Conservation (phyloP, 2,113 vertebrate genomes). For the Plecturocebus donacophilus region DNA sequence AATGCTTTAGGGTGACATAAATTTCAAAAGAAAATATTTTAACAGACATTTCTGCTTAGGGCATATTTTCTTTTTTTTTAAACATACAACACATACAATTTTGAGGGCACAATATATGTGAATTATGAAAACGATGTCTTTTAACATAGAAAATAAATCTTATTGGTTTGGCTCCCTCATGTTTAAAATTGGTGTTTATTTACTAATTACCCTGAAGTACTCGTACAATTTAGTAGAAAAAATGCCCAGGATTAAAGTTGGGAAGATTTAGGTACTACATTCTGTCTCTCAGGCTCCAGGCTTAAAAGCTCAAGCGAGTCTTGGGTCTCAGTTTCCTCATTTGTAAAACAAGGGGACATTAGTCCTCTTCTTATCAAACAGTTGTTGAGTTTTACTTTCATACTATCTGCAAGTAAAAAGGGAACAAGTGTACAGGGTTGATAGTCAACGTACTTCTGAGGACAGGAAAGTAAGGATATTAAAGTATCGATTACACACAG, state of each 20-base stretch:
- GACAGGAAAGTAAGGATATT: not conserved
- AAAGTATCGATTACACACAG: not conserved
- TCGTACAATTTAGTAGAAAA: not conserved
- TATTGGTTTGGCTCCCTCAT: not conserved
- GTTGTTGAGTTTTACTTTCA: conserved; percentile 1
- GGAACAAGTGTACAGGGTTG: not conserved
- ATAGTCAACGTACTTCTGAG: not conserved
- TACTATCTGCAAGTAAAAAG: not conserved
- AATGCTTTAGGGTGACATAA: not conserved
- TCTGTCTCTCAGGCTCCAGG: not conserved
- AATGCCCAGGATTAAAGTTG: not conserved
- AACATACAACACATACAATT: not conserved
- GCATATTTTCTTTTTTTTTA: not conserved
- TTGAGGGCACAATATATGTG: not conserved
- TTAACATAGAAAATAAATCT: not conserved
- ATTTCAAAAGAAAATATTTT: conserved; percentile 43
- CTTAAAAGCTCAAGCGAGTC: conserved; percentile 11
- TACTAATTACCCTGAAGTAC: not conserved
- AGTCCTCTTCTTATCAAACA: not conserved
- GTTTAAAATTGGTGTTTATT: not conserved
- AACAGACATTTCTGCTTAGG: not conserved
- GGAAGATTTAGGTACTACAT: not conserved
- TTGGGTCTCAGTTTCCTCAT: not conserved
- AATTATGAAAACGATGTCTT: not conserved
- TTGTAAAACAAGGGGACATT: not conserved